A percentile compares a stretch with the other conserved stretches of the same genome.
Conservation (phyloP, 1,140 invertebrate species). For the silkworm (Bombyx mori) region DNA sequence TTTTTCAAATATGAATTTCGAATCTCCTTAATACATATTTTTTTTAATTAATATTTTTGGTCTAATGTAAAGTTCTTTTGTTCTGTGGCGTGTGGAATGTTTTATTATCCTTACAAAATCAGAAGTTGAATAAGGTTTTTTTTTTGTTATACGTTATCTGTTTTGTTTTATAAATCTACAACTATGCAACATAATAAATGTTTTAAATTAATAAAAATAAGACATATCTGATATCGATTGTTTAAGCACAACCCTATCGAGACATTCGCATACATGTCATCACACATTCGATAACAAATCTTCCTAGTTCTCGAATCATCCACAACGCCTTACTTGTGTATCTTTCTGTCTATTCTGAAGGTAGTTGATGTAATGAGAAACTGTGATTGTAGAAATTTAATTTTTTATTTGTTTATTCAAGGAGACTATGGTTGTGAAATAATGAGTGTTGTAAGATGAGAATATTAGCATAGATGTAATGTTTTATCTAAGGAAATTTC, state of each 20-base stretch:
- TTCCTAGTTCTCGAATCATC: conserved; percentile 54
- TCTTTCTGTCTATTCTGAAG: conserved; percentile 61
- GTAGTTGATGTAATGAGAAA: conserved; percentile 52
- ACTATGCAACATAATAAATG: not conserved
- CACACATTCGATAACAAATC: conserved; percentile 38
- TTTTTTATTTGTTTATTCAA: conserved; percentile 8
- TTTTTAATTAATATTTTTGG: too few species aligned
- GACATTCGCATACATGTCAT: conserved; percentile 20
- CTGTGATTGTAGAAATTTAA: conserved; percentile 44
- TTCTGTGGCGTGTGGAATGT: too few species aligned
- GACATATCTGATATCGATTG: not conserved
- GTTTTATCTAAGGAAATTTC: too few species aligned
- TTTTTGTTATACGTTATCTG: not conserved
- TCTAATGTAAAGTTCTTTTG: too few species aligned
- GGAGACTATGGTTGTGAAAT: conserved; percentile 1
- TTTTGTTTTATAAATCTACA: not conserved
- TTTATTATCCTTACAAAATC: too few species aligned
- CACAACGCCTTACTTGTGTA: conserved; percentile 69
- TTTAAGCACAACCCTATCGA: not conserved
- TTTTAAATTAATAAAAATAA: not conserved
- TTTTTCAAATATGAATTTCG: too few species aligned
- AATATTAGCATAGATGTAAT: too few species aligned
- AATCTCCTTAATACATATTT: too few species aligned
- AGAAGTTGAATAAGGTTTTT: too few species aligned
- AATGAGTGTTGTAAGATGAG: not conserved